Base-by-base conservation (phyloP, 1,140 invertebrate species). In the Galleria mellonella region DNA sequence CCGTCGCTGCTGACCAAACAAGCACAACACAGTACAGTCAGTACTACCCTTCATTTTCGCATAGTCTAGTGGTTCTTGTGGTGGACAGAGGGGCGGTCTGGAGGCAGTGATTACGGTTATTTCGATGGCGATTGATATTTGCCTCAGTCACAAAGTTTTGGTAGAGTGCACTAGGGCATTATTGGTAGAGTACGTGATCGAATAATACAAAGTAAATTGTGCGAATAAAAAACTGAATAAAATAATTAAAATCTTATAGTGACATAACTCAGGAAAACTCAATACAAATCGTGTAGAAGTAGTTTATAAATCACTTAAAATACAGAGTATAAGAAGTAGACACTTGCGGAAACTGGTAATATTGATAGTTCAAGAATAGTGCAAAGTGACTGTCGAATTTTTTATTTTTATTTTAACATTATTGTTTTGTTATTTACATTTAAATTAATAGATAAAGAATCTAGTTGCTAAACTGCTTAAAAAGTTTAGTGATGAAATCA, bases 1-100 rank as follows among this genome's bases (percentile, higher is more conserved):
- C 81, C 81, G 81, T 82, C 65, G 81, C 81, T 81, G 81, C 81
- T 81, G 81, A 85, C 76, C 81, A 82, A 82, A 84, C 74, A 81
- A 84, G 76, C 76, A 82, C 70, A 82, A 82, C 71, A 83, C 63
- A 74, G 74, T 81, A 76, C 74, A 79, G 74, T 84, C 79, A 84
- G 73, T 84, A 78, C 65, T 62, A 62, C 73, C 69, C 72, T 65
- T 63, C 68, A 75, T 68, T 61, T 69, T 78, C 52, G 71, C 51
- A 72, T 64, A 65, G 51, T 65, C 50, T 52, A 66, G 62, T 62
- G 58, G 56, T 50, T 47, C 38, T 40, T 49, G 52, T 52, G 51
- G 48, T 54, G 33, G 23, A 43, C 29, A 31, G 46, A 30, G 49
- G 43, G 42, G 27, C 32, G 45, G 42, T 43, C 36, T 43, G 44